Base-by-base conservation (phyloP, 2,888 invertebrate species). In the Auanema freiburgensis region DNA sequence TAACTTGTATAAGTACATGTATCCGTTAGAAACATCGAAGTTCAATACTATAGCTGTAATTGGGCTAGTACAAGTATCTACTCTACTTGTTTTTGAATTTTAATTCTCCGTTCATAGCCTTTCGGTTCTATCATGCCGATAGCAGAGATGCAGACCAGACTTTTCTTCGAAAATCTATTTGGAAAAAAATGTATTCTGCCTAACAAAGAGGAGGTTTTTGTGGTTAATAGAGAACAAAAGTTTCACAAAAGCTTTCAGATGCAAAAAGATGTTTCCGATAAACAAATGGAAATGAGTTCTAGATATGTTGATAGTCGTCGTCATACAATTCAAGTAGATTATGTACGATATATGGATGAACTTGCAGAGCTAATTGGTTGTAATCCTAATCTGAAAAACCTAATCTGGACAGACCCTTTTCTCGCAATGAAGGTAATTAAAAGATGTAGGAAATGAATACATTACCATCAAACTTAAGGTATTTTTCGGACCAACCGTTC, bases 51-150 rank as follows among this genome's bases (percentile, higher is more conserved):
- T 87, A 51, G 86, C 85, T 33, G 78, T 86, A 16, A 84, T 87
- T 60, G 87, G 86, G 1, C 78, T 86, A 6, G 83, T 86, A 53
- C 86, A 85, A 69, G 83, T 84, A 2, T 1, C 11, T 12, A 5
- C n/a, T 10, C 2, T 4, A 40, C 4, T 40, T 42, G 11, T 16
- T 11, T 18, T 18, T 40, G 33, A 43, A 42, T 21, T 6, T 43
- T 21, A 8, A 8, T n/a, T 16, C 10, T 18, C 12, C 23, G 2
- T 44, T 49, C 46, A 24, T 21, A 60, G 54, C 62, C 62, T 1
- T 18, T 62, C 16, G 87, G 87, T 10, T 84, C 86, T 2, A 79
- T 87, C n/a, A 84, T 85, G 79, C 86, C 87, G 0, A 84, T 86
- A 1, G 79, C 84, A n/a, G 87, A 87, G 70, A 74, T 86, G 74